Base-by-base conservation (phyloP, 2,797 vertebrate species). In the Pangasius krempfi region DNA sequence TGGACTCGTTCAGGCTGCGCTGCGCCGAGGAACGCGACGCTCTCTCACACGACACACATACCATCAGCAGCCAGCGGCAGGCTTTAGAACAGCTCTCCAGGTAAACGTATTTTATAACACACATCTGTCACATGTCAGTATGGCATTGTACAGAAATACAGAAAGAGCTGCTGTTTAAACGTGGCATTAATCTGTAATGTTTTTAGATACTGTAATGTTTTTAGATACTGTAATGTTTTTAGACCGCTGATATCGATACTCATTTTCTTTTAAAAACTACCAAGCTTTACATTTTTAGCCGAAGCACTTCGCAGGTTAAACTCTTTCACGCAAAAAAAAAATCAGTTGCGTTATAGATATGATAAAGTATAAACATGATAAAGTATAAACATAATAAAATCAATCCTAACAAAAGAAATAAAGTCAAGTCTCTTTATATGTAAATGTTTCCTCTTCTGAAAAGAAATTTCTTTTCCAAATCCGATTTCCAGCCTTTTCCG, bases 1-100 rank as follows among this genome's bases (percentile, higher is more conserved):
- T 96, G 37, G 93, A 94, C 90, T 94, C 94, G 20, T 96, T 95
- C 89, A 94, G 91, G 82, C 91, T 94, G 80, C 92, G 88, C 88
- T 95, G 95, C 86, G 12, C 86, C 1, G 83, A 83, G 27, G 92
- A 90, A 50, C 87, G 92, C 75, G 89, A 91, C 7, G 22, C 86
- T 50, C 91, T 96, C 5, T 80, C 90, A 27, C 92, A 92, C 62
- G 93, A 96, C 54, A 86, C 88, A 0, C 87, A 87, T 47, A 91
- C 91, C 66, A 92, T 96, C 88, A 91, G 78, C n/a, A 86, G 20
- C 5, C 94, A 95, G 80, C 86, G 93, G 72, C 92, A 93, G 85
- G 87, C 62, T 52, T 89, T 96, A 85, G 94, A 95, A 30, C 92
- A 95, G 56, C 93, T 95, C 47, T 89, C 93, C n/a, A 95, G 92